These are phyloP conservation scores for Polypterus bichir DNA, from an alignment of 2,113 vertebrate species.

Conservation along the genomic window DNA sequence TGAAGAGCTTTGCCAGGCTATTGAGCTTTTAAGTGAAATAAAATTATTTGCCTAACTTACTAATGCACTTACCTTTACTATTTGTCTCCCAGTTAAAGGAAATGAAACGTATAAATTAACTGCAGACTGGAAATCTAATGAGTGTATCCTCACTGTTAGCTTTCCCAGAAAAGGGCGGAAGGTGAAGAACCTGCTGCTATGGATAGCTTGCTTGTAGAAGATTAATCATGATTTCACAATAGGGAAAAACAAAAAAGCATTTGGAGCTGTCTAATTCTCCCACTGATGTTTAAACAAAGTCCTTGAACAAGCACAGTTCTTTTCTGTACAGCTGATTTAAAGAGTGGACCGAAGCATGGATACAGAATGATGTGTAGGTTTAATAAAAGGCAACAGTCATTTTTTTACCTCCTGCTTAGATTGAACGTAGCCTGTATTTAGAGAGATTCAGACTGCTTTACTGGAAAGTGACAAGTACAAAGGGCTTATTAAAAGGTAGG, in stretches of 20 bases:
- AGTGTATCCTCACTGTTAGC: neutral
- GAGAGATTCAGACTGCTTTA: neutral
- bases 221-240: constrained; percentile 64
- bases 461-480: neutral
- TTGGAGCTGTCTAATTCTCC: constrained; percentile 44
- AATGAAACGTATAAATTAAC: too few species aligned
- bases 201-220: constrained; percentile 67
- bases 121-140: neutral
- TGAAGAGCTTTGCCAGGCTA: too few species aligned
- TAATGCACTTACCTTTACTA: too few species aligned
- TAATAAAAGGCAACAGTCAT: constrained; percentile 36
- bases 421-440: constrained; percentile 39
- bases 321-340: constrained; percentile 63
- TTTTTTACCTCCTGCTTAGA: constrained; percentile 50
- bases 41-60: too few species aligned
- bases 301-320: constrained; percentile 56
- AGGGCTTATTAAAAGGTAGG: too few species aligned
- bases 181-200: constrained; percentile 57
- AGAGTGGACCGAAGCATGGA: constrained; percentile 63
- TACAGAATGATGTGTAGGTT: constrained; percentile 45
- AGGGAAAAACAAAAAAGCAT: constrained; percentile 4
- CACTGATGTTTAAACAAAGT: constrained; percentile 72
- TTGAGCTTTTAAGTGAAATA: too few species aligned
- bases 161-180: neutral
- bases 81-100: too few species aligned